phyloP scores from a whole-genome alignment of 2,113 vertebrate genomes.

The Archilochus colubris region DNA sequence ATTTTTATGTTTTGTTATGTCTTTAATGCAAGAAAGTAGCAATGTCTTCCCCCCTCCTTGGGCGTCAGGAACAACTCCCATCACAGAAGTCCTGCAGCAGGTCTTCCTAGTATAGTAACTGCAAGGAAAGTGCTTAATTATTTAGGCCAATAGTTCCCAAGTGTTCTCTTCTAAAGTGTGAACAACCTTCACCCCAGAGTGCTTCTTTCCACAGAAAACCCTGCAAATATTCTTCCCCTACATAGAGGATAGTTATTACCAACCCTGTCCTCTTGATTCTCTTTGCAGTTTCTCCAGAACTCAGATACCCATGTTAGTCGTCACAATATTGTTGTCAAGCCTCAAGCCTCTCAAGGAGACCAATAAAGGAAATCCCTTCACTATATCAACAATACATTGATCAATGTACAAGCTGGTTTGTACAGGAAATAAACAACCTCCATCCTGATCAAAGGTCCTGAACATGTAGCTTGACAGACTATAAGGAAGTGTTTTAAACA shows the following conservation, averaged over 20 bases:
- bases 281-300: neutral
- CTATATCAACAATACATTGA: conserved; percentile 56
- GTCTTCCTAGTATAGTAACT: neutral
- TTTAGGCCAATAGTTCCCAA: neutral
- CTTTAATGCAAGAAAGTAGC: neutral
- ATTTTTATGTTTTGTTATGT: neutral
- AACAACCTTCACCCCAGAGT: neutral
- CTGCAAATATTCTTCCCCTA: neutral
- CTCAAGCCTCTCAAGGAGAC: neutral
- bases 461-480: conserved; percentile 59
- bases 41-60: neutral
- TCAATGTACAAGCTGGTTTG: conserved; percentile 56
- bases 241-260: neutral
- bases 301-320: neutral
- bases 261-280: neutral
- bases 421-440: conserved; percentile 60
- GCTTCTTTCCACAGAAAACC: neutral
- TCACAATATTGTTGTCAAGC: neutral
- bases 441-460: conserved; percentile 63
- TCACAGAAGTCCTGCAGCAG: neutral
- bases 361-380: conserved; percentile 22
- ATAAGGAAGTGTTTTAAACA: conserved; percentile 67
- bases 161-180: neutral
- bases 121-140: neutral
- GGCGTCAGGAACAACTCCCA: neutral